A percentile compares a stretch with the other conserved stretches of the same genome.
Conservation (phyloP, 1,140 invertebrate genomes). For the Pogonomyrmex barbatus region DNA sequence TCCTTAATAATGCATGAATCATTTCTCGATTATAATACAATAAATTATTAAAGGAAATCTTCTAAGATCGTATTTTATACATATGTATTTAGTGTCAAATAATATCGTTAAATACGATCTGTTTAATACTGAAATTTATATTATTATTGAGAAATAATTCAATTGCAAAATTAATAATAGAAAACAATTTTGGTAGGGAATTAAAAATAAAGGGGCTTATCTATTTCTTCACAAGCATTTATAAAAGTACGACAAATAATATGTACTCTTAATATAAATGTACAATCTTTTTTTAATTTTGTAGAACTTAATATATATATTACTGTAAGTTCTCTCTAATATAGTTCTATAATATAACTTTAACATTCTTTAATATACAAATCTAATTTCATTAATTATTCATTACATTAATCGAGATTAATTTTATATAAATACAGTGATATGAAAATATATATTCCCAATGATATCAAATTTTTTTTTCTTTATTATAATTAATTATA, state of each 20-base stretch:
- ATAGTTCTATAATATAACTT: slow-evolving; percentile 19
- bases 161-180: slow-evolving; percentile 48
- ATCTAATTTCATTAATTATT: not conserved
- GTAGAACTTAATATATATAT: slow-evolving; percentile 59
- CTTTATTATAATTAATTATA: not conserved
- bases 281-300: slow-evolving; percentile 58
- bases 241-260: slow-evolving; percentile 62
- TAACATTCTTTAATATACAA: slow-evolving; percentile 17
- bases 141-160: slow-evolving; percentile 31
- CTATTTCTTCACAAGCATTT: slow-evolving; percentile 58
- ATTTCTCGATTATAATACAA: slow-evolving; percentile 11
- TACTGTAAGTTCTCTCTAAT: slow-evolving; percentile 33
- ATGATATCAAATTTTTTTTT: slow-evolving; percentile 12
- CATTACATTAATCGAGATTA: slow-evolving; percentile 18
- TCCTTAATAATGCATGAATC: slow-evolving; percentile 1
- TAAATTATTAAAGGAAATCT: not conserved
- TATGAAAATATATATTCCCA: not conserved
- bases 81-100: slow-evolving; percentile 26
- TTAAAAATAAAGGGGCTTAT: slow-evolving; percentile 35
- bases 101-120: not conserved
- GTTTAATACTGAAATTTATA: not conserved
- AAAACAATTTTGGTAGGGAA: slow-evolving; percentile 52
- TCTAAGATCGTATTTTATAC: not conserved
- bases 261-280: slow-evolving; percentile 53
- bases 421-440: slow-evolving; percentile 35